Evolutionary conservation across 2,113 vertebrate genomes (phyloP), one percentile per base, ranked within the genome.

Genomic region (Leuciscus idus): DNA sequence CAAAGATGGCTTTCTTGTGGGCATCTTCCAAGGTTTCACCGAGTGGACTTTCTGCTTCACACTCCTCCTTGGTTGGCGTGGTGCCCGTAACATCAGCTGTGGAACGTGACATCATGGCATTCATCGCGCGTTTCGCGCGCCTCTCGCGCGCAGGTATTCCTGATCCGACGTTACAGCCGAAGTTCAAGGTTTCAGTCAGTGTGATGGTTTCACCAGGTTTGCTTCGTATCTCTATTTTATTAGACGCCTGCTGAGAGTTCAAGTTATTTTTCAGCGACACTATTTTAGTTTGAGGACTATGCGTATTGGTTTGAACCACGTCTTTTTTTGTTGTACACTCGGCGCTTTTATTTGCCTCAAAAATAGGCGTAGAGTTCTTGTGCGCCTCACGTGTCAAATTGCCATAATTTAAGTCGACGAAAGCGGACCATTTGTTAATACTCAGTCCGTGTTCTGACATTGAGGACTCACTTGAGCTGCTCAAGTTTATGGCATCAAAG

Each of bases 371-470:
- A 4, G 93, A 92, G 70, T 91, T 93, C 82, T 93, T 94, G 84
- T 90, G 93, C 83, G 92, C 85, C 89, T 86, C 89, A 23, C 91
- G 84, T 0, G 90, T 88, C 8, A 97, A 90, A 2, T 93, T 93
- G 68, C 95, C 95, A 43, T 96, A 97, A 90, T 98, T 97, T 82
- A 97, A 94, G 90, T 99, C 98, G 81, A 99, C 92, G 85, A 96
- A 97, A 2, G 97, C 93, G 0, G 98, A 97, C 97, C 98, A 98
- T 68, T 96, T 96, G 91, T 97, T 98, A 28, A 97, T 92, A 74
- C 95, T 95, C 15, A 95, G 88, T 15, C 94, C 95, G 79, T 95
- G 94, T 85, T 98, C 98, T 3, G 98, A 94, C 81, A 96, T 73
- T 4, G 97, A 97, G 75, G 97, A 97, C 87, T 97, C 98, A 21